Percentiles rank a stretch among this genome's conserved stretches.
phyloP scores from a whole-genome alignment of 2,797 vertebrate species.

The Micropoecilia bifurca region DNA sequence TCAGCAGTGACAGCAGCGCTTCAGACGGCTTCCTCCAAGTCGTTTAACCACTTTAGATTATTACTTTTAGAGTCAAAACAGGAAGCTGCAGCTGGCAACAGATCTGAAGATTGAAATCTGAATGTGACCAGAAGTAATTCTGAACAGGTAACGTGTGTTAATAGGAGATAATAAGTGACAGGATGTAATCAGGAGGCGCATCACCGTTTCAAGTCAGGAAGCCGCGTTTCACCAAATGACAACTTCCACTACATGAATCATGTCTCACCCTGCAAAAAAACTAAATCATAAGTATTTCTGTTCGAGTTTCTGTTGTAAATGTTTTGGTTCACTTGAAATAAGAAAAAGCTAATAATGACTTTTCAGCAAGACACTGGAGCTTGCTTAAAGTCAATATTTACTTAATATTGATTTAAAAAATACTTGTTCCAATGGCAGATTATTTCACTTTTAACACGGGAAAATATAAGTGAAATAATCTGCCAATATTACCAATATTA shows the following conservation, averaged over 20 bases:
- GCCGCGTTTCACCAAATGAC: not conserved
- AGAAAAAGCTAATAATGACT: too few relatives aligned
- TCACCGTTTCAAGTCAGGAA: slow-evolving; percentile 3
- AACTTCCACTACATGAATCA: not conserved
- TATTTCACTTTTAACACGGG: too few relatives aligned
- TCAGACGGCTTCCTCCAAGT: slow-evolving; percentile 24
- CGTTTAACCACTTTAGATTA: slow-evolving; percentile 46
- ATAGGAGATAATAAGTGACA: not conserved
- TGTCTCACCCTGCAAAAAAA: too few relatives aligned
- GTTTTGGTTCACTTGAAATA: too few relatives aligned
- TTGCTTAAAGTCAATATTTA: too few relatives aligned
- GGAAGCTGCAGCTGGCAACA: slow-evolving; percentile 51
- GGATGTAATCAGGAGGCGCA: slow-evolving; percentile 5
- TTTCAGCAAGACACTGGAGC: too few relatives aligned
- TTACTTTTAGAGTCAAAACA: slow-evolving; percentile 38
- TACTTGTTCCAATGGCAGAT: too few relatives aligned
- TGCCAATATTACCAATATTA: too few relatives aligned
- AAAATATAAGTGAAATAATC: too few relatives aligned
- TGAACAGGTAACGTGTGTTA: not conserved
- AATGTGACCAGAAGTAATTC: slow-evolving; percentile 13
- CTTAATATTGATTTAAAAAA: too few relatives aligned
- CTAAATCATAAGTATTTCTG: too few relatives aligned
- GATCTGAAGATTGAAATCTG: slow-evolving; percentile 5
- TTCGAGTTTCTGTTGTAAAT: too few relatives aligned
- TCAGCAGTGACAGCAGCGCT: slow-evolving; percentile 48